Evolutionary conservation across 2,113 vertebrate species (phyloP), one percentile per base, ranked within the genome.

Genomic region (Acinonyx jubatus): DNA sequence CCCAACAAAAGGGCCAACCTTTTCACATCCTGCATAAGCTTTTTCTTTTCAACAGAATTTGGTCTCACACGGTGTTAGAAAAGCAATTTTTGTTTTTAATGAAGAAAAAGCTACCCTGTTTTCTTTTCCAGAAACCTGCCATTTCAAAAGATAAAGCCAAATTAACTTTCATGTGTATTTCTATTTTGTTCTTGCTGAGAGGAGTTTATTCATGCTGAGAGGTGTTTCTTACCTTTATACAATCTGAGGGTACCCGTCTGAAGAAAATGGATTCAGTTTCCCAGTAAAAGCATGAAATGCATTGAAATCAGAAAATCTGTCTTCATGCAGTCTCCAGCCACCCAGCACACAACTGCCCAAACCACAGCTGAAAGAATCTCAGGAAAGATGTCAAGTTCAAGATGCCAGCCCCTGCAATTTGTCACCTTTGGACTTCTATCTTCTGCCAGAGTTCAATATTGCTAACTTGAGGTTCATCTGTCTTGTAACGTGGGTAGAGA

Each of bases 221-320:
- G 73, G 48, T 66, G 12, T 45, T 93, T 94, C 74, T 95, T 94
- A 94, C 48, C 82, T 91, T 84, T 76, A 80, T 71, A 61, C 41
- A 96, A 96, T 97, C 81, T 89, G 91, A 95, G 68, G 48, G 78
- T 76, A 87, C 73, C 87, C n/a, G 50, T 89, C 87, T 96, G 93
- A 89, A 93, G 85, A 93, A 97, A 98, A 96, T 87, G 82, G 68
- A 97, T 97, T 98, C 68, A 92, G 74, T 96, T 96, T 97, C 84
- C 65, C 84, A 69, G 86, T 97, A 95, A 96, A 94, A 81, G 71
- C 89, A 93, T 55, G 38, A 96, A 97, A 92, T 82, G 36, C 41
- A 57, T 9, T 92, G 83, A 94, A 96, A 80, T 55, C 48, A 94
- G 91, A 82, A 52, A 89, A 66, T 86, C 89, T 80, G 11, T 76